A percentile compares a stretch with the other conserved stretches of the same genome.
Evolutionary conservation across 2,888 invertebrate genomes (phyloP).

Genomic region (Cheilosia urbana): DNA sequence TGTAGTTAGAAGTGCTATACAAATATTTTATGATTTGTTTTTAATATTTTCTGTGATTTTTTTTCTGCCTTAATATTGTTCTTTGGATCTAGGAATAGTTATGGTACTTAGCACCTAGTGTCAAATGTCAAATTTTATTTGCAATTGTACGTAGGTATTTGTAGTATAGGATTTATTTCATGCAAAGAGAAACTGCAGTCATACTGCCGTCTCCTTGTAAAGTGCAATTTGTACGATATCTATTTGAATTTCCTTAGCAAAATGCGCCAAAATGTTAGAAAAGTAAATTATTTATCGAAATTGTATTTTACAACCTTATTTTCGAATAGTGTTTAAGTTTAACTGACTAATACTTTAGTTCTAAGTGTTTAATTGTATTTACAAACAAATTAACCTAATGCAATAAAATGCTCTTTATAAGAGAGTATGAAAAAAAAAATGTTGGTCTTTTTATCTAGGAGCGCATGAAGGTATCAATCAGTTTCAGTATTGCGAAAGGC

Average conservation of each 20-base stretch:
- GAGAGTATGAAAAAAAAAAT: slow-evolving; percentile 27
- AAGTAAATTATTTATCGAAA: neutral
- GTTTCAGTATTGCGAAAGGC: no score
- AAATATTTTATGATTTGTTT: slow-evolving; percentile 34
- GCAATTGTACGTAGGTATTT: no score
- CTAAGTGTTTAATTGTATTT: slow-evolving; percentile 39
- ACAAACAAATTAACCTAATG: slow-evolving; percentile 10
- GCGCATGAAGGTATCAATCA: no score
- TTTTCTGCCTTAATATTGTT: slow-evolving; percentile 20
- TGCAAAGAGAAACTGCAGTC: slow-evolving; percentile 5
- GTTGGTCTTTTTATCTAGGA: neutral
- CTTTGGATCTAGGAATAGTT: neutral
- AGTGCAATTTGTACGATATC: neutral
- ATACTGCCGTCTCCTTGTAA: slow-evolving; percentile 34
- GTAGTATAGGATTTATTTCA: neutral
- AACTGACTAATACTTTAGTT: slow-evolving; percentile 25
- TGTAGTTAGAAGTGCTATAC: slow-evolving; percentile 27
- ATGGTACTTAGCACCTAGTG: no score
- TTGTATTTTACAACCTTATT: slow-evolving; percentile 3
- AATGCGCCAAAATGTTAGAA: neutral
- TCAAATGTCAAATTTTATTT: no score
- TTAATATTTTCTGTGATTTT: slow-evolving; percentile 65
- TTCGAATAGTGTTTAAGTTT: slow-evolving; percentile 32
- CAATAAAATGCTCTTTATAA: slow-evolving; percentile 49
- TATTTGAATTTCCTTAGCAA: slow-evolving; percentile 14